Conservation (phyloP, 2,113 vertebrate species). For the Esox niger region DNA sequence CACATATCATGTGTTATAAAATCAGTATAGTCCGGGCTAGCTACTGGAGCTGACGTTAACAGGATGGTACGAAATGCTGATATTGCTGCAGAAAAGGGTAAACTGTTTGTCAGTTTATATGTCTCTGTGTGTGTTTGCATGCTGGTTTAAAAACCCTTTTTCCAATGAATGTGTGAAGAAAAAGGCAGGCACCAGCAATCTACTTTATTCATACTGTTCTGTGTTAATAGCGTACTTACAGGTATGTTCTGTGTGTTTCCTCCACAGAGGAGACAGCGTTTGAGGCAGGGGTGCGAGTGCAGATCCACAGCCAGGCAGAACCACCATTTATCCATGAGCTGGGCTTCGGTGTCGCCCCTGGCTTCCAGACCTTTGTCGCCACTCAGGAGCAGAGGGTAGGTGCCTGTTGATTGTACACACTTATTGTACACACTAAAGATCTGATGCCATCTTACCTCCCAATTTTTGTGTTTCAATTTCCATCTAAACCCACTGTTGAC, state of each 20-base stretch:
- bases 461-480: not conserved
- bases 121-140: no score
- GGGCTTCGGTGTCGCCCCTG: slow-evolving; percentile 95
- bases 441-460: slow-evolving; percentile 1
- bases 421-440: no score
- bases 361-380: slow-evolving; percentile 98
- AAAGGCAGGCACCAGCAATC: no score
- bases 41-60: no score
- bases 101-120: no score
- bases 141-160: no score
- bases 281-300: slow-evolving; percentile 95
- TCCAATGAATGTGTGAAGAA: no score
- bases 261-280: slow-evolving; percentile 92
- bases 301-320: slow-evolving; percentile 98
- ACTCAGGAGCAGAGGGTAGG: slow-evolving; percentile 98
- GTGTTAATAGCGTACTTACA: not conserved
- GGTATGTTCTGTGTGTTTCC: not conserved
- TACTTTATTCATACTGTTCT: not conserved
- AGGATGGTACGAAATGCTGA: no score
- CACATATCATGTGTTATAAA: no score
- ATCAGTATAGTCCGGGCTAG: no score
- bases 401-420: no score
- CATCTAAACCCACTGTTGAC: not conserved
- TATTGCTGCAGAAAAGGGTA: no score
- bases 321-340: slow-evolving; percentile 96